Evolutionary conservation across 2,797 vertebrate genomes (phyloP), one percentile per base, ranked within the genome.

Genomic region (Pseudomugil tenellus): DNA sequence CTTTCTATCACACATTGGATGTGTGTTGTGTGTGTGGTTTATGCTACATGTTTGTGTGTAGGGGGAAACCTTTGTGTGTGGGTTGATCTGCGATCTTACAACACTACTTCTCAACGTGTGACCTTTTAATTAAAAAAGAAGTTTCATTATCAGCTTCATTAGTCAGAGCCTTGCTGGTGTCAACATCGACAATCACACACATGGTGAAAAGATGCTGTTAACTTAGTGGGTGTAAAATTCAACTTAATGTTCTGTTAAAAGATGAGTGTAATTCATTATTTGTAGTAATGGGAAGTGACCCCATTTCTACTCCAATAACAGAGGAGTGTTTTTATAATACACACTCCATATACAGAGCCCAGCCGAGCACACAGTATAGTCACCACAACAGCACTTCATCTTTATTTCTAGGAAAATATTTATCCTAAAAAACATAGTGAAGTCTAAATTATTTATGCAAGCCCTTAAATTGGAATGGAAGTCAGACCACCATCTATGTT

Each of bases 111-210:
- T 87, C 84, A 67, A 72, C 37, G 51, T 21, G 65, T 79, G 81
- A 87, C 85, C 84, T 87, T 89, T 90, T 90, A 91, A 91, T 91
- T 90, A 89, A 88, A 79, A 79, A 84, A 83, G 89, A 90, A 87
- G 83, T 87, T 89, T 89, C 89, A 90, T 91, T 89, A 89, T 84
- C 76, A 79, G 84, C 84, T 84, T 80, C 85, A 90, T 90, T 90
- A 91, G 87, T 84, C 86, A 89, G 70, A 66, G 85, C 59, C 68
- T 71, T 77, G 73, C 78, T 48, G 28, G 76, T 81, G 84, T 87
- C 82, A 75, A 79, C 79, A 76, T 63, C 4, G 70, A 51, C 68
- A 55, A 59, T 62, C 64, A 39, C 58, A 64, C 53, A 74, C 67
- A 58, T 23, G 25, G n/a, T 23, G 54, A 60, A 54, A 23, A 28